Percentiles rank a stretch among this genome's conserved stretches.
Evolutionary conservation across 1,140 invertebrate genomes (phyloP).

Genomic region (Drosophila biarmipes): DNA sequence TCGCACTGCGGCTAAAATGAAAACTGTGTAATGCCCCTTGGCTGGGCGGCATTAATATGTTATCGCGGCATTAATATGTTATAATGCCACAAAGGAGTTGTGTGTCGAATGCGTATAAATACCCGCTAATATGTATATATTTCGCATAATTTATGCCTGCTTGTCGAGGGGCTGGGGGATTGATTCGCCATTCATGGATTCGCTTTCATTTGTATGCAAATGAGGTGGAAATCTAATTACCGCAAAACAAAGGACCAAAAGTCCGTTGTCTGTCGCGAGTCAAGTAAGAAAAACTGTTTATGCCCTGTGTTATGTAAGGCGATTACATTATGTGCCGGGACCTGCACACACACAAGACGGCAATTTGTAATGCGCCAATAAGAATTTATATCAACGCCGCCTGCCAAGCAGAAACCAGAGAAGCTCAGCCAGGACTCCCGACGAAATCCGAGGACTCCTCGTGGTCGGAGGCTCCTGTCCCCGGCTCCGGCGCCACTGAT

Average conservation of each 20-base stretch:
- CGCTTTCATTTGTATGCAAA: constrained; percentile 74
- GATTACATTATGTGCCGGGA: constrained; percentile 69
- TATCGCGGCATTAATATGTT: constrained; percentile 22
- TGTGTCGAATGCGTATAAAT: background rate
- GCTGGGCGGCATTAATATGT: constrained; percentile 16
- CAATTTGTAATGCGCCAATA: constrained; percentile 83
- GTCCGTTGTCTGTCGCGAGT: constrained; percentile 61
- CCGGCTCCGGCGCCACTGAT: constrained; percentile 37
- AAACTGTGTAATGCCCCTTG: constrained; percentile 40
- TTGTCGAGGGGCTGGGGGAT: constrained; percentile 26
- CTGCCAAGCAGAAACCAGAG: constrained; percentile 49
- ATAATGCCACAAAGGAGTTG: constrained; percentile 9
- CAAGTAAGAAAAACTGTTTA: constrained; percentile 62
- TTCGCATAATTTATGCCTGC: constrained; percentile 55
- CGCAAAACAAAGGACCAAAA: constrained; percentile 60
- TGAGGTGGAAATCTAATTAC: constrained; percentile 79
- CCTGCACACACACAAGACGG: constrained; percentile 45
- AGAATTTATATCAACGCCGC: constrained; percentile 79
- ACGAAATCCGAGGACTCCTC: constrained; percentile 33
- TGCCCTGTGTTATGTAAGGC: constrained; percentile 57
- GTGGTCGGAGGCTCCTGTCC: constrained; percentile 32
- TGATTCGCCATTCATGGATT: constrained; percentile 37
- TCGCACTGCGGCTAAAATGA: constrained; percentile 31
- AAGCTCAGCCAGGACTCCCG: constrained; percentile 17
- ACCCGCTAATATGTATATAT: constrained; percentile 15